These are phyloP conservation scores for Drosophila insularis DNA, from an alignment of 1,140 invertebrate species.

Conservation along the genomic window DNA sequence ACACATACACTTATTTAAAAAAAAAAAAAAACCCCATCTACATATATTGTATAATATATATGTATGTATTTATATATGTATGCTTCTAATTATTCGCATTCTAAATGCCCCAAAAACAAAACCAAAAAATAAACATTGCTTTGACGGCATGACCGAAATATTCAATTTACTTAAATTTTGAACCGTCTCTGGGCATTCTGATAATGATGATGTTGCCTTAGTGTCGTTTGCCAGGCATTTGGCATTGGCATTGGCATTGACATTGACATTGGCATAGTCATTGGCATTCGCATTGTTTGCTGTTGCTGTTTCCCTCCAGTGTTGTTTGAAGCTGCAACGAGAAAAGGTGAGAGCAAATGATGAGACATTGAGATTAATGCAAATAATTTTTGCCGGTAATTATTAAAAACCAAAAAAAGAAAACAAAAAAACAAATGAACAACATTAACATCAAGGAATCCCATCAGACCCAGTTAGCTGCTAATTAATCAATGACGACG, in stretches of 20 bases:
- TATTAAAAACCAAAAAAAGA: conserved; percentile 3
- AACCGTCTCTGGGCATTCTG: conserved; percentile 60
- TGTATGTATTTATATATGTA: not conserved
- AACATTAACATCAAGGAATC: conserved; percentile 26
- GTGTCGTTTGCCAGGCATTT: conserved; percentile 14
- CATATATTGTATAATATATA: not conserved
- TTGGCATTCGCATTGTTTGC: no score
- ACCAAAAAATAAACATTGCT: not conserved
- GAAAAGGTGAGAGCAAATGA: not conserved
- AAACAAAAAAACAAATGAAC: not conserved
- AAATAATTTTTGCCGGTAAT: conserved; percentile 38
- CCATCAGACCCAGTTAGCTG: conserved; percentile 26
- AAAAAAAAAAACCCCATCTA: no score
- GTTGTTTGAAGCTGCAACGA: conserved; percentile 46
- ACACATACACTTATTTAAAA: not conserved
- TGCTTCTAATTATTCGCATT: conserved; percentile 9
- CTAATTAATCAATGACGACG: conserved; percentile 64
- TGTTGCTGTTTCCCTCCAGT: conserved; percentile 14
- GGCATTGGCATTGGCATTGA: conserved; percentile 1
- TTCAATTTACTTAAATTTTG: conserved; percentile 72
- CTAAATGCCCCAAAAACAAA: no score
- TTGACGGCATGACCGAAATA: conserved; percentile 52
- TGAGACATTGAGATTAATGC: conserved; percentile 59
- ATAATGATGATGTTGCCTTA: conserved; percentile 32
- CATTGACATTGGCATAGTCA: no score